Conservation (phyloP, 2,113 vertebrate species). For the Oostethus manadensis region DNA sequence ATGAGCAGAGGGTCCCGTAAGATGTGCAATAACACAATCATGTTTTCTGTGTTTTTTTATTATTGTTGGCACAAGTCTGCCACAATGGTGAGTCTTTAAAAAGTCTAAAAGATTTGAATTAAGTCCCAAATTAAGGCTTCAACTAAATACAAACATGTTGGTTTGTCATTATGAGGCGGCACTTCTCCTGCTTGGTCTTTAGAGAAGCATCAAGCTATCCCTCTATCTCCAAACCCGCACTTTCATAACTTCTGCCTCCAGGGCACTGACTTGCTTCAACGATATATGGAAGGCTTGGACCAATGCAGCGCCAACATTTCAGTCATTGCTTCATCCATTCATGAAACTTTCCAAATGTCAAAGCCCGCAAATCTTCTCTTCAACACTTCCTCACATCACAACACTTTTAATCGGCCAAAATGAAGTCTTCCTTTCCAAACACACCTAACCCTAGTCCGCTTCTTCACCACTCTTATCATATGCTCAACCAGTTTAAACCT, state of each 20-base stretch:
- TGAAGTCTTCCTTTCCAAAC: constrained; percentile 7
- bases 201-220: constrained; percentile 22
- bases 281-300: constrained; percentile 49
- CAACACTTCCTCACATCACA: constrained; percentile 7
- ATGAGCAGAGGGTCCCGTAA: constrained; percentile 11
- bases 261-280: constrained; percentile 26
- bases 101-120: constrained; percentile 7
- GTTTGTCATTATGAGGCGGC: constrained; percentile 30
- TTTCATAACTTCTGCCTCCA: constrained; percentile 20
- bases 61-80: constrained; percentile 41
- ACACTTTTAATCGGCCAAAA: background rate
- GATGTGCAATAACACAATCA: constrained; percentile 1
- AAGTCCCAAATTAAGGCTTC: constrained; percentile 57
- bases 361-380: constrained; percentile 18
- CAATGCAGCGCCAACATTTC: constrained; percentile 62
- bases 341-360: constrained; percentile 27
- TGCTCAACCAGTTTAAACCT: constrained; percentile 30
- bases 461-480: background rate
- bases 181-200: constrained; percentile 37
- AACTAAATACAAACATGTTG: constrained; percentile 43
- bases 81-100: constrained; percentile 1
- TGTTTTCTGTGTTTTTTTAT: background rate
- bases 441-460: background rate
- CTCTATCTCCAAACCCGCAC: constrained; percentile 18
- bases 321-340: constrained; percentile 45